A percentile compares a stretch with the other conserved stretches of the same genome.
Evolutionary conservation across 2,797 vertebrate species (phyloP).

Genomic region (Malacoctenus gilli): DNA sequence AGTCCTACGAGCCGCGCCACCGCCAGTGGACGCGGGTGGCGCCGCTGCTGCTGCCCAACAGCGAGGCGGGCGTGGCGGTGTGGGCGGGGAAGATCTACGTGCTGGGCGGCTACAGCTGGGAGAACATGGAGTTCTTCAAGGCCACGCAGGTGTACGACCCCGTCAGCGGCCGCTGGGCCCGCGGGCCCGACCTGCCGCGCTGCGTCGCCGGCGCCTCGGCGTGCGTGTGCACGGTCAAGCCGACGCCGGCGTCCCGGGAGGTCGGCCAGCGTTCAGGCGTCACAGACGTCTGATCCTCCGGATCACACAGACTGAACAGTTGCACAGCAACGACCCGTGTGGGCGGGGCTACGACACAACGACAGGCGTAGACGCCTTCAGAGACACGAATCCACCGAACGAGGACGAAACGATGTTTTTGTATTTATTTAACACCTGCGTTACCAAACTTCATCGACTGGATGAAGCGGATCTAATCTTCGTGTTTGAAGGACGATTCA

Average conservation of each 20-base stretch:
- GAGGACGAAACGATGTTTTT: too few relatives aligned
- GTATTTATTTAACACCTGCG: too few relatives aligned
- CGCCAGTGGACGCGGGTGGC: slow-evolving; percentile 91
- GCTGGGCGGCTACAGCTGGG: slow-evolving; percentile 96
- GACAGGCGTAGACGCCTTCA: too few relatives aligned
- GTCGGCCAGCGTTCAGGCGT: too few relatives aligned
- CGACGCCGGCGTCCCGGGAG: not conserved
- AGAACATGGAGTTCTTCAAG: slow-evolving; percentile 89
- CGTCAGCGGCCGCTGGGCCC: slow-evolving; percentile 85
- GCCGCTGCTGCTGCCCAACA: slow-evolving; percentile 88
- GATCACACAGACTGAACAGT: too few relatives aligned
- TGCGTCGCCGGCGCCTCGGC: slow-evolving; percentile 90
- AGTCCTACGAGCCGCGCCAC: slow-evolving; percentile 88
- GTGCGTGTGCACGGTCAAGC: slow-evolving; percentile 87
- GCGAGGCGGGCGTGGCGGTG: slow-evolving; percentile 90
- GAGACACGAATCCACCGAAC: too few relatives aligned
- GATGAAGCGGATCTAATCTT: too few relatives aligned
- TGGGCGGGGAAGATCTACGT: slow-evolving; percentile 90
- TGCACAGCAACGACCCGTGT: too few relatives aligned
- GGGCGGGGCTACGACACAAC: too few relatives aligned
- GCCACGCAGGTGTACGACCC: slow-evolving; percentile 89
- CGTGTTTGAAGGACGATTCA: too few relatives aligned
- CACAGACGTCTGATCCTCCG: not conserved
- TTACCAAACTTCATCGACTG: too few relatives aligned
- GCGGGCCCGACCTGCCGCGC: slow-evolving; percentile 88